phyloP scores from a whole-genome alignment of 2,113 vertebrate species.

The Coracopsis vasa region DNA sequence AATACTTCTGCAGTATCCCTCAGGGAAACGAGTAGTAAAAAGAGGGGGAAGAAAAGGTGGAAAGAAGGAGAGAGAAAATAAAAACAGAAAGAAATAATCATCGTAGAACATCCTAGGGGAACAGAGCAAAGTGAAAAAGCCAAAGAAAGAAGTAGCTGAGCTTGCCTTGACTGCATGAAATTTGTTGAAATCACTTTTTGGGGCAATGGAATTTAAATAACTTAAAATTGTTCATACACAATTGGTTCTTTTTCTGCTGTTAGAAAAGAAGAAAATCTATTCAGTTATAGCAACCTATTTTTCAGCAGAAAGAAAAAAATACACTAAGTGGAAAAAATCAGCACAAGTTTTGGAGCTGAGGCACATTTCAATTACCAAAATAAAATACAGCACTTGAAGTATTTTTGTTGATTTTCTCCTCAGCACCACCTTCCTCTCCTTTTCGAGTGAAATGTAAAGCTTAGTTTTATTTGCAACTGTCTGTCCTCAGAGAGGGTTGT shows the following conservation, averaged over 20 bases:
- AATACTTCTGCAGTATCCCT: conserved; percentile 27
- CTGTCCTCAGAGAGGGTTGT: background rate
- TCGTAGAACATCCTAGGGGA: conserved; percentile 65
- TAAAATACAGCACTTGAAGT: background rate
- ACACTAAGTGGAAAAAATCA: conserved; percentile 11
- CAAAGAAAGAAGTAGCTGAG: conserved; percentile 58
- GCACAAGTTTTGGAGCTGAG: background rate
- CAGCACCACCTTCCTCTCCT: background rate
- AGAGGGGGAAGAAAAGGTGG: background rate
- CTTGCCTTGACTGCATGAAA: conserved; percentile 40
- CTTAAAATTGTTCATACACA: conserved; percentile 57
- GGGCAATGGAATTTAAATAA: conserved; percentile 71
- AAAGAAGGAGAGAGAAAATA: conserved; percentile 54
- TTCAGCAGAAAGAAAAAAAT: background rate
- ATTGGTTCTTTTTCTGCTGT: conserved; percentile 48
- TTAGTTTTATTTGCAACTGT: background rate
- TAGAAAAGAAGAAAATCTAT: conserved; percentile 34
- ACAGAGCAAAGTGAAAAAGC: conserved; percentile 60
- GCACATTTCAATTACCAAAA: conserved; percentile 1
- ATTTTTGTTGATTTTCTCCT: background rate
- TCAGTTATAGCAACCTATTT: conserved; percentile 18
- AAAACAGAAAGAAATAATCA: conserved; percentile 73
- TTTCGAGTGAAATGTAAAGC: background rate
- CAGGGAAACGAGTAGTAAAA: background rate
- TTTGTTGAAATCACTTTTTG: conserved; percentile 63